Base-by-base conservation (phyloP, 92 coral and sea anemone species). In the Umimayanthus chanpuru region DNA sequence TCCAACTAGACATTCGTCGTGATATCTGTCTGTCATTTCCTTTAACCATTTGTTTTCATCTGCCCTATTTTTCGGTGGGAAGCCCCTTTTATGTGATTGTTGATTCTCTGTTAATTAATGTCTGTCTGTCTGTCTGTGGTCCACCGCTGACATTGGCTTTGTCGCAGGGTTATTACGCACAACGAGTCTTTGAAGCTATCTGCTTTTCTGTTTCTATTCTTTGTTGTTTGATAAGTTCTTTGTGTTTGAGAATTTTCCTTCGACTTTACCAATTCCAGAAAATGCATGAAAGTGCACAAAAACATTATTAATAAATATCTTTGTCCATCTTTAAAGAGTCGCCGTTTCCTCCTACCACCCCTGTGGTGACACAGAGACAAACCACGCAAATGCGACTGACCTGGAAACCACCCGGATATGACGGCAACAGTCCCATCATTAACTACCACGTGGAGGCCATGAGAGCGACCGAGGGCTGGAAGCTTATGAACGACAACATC, bases 391-490 rank as follows among this genome's bases (percentile, higher is more conserved):
- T 97, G 53, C 94, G 96, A 0, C 80, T 97, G 40, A 82, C 92
- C 2, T 97, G 99, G 99, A 66, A 74, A 32, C 97, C 97, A 1
- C 98, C 98, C 0, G 98, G 95, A 6, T 94, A 95, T 85, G 85
- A 90, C 64, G 98, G 99, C 14, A 95, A 97, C 92, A 97, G 99
- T 67, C 91, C 91, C 75, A 97, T 97, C 36, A 71, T 81, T 38
- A 92, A 97, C 66, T 97, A 94, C 90, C 89, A 73, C 50, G 94
- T 97, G 29, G 97, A 96, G 28, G 74, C 89, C 71, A 88, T 77
- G 88, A 92, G 81, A 53, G 90, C 68, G 85, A 86, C 90, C 41
- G 91, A 76, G 50, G 85, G 40, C 73, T 95, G 98, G 98, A 81
- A 70, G 38, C 85, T 77, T 2, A 81, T 88, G 41, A 71, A 78